Percentiles rank a stretch among this genome's conserved stretches.
These are phyloP conservation scores for Monochamus alternatus DNA, from an alignment of 2,888 invertebrate species.

Conservation along the genomic window DNA sequence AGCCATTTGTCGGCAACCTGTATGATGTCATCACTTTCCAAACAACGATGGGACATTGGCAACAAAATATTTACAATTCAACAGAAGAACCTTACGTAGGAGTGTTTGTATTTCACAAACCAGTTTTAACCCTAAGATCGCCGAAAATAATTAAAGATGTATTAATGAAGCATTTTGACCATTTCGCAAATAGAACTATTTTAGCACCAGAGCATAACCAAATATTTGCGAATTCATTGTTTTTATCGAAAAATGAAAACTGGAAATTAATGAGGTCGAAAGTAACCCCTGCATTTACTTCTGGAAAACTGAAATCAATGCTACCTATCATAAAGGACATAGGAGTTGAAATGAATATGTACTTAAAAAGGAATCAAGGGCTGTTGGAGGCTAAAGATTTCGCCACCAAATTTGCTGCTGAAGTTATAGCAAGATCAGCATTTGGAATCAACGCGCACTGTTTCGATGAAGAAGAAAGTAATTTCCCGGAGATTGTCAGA, in stretches of 20 bases:
- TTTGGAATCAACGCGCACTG: conserved; percentile 70
- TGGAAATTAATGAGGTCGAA: conserved; percentile 74
- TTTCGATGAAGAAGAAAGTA: conserved; percentile 65
- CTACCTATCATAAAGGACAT: conserved; percentile 70
- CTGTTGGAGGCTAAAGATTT: conserved; percentile 63
- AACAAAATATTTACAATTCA: conserved; percentile 38
- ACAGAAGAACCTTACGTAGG: conserved; percentile 68
- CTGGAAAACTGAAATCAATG: conserved; percentile 74
- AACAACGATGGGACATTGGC: conserved; percentile 45
- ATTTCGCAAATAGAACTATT: conserved; percentile 71
- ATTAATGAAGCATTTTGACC: conserved; percentile 71
- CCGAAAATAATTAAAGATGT: conserved; percentile 71
- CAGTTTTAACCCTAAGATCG: conserved; percentile 70
- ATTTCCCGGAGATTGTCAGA: conserved; percentile 66
- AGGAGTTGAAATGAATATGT: conserved; percentile 60
- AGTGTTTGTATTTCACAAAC: conserved; percentile 72
- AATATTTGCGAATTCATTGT: conserved; percentile 67
- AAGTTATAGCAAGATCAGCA: conserved; percentile 70
- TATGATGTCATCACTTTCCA: conserved; percentile 45
- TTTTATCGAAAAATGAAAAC: conserved; percentile 70
- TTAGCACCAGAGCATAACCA: conserved; percentile 68
- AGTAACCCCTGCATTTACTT: conserved; percentile 73
- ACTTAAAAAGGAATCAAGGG: conserved; percentile 37
- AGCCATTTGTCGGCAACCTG: conserved; percentile 58
- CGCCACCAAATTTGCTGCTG: conserved; percentile 68